Percentiles rank a stretch among this genome's conserved stretches.
These are phyloP conservation scores for Laspeyria flexula DNA, from an alignment of 2,888 invertebrate species.

Conservation along the genomic window DNA sequence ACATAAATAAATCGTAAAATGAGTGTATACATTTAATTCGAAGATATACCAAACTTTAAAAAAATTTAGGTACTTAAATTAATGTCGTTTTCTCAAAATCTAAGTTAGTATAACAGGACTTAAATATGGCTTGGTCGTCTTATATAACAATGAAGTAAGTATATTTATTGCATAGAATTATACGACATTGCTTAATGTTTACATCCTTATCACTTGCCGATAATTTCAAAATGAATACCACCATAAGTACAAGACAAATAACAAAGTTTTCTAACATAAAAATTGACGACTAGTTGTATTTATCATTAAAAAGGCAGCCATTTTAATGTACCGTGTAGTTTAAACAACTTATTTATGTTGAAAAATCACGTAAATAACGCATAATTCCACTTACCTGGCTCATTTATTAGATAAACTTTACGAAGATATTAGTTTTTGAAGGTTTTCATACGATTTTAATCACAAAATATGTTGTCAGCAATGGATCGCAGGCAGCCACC, in stretches of 20 bases:
- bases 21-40: too few relatives aligned
- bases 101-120: too few relatives aligned
- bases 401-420: constrained; percentile 39
- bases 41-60: too few relatives aligned
- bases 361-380: constrained; percentile 23
- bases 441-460: constrained; percentile 66
- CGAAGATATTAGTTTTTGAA: constrained; percentile 63
- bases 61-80: too few relatives aligned
- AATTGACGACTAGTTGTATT: constrained; percentile 17
- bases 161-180: too few relatives aligned
- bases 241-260: constrained; percentile 31
- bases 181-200: constrained; percentile 38
- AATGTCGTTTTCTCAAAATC: too few relatives aligned
- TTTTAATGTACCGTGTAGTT: constrained; percentile 32
- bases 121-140: too few relatives aligned
- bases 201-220: constrained; percentile 51
- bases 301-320: constrained; percentile 43
- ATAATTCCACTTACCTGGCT: constrained; percentile 53
- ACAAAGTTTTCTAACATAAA: constrained; percentile 17
- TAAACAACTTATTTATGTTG: constrained; percentile 1
- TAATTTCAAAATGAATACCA: constrained; percentile 48
- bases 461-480: constrained; percentile 81
- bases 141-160: too few relatives aligned
- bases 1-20: too few relatives aligned
- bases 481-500: constrained; percentile 80